Conservation (phyloP, 2,888 invertebrate genomes). For the Xanthia icteritia region DNA sequence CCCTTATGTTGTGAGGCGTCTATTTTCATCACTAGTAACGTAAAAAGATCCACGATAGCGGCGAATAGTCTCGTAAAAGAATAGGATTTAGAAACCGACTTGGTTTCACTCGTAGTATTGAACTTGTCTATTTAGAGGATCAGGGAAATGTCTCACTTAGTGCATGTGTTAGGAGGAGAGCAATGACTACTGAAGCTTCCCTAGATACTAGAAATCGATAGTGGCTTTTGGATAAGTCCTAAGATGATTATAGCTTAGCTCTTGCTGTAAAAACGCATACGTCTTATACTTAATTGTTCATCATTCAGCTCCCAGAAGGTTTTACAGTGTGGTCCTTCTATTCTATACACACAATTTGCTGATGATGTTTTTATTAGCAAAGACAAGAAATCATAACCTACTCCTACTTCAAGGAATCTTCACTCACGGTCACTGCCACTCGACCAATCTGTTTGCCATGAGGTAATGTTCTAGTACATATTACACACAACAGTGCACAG, state of each 20-base stretch:
- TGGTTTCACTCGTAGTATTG: conserved; percentile 10
- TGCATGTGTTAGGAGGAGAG: neutral
- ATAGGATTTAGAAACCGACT: conserved; percentile 24
- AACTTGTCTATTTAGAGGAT: conserved; percentile 18
- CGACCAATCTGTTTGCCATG: neutral
- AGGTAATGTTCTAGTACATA: no score
- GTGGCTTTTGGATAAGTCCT: neutral
- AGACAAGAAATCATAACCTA: neutral
- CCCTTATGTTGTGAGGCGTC: conserved; percentile 4
- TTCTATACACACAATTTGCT: neutral
- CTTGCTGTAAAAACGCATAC: neutral
- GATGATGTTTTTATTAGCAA: neutral
- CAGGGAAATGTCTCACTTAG: conserved; percentile 14
- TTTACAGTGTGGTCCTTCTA: neutral
- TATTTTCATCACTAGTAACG: conserved; percentile 27
- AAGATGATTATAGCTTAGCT: neutral
- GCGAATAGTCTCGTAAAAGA: conserved; percentile 19
- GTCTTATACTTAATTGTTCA: neutral
- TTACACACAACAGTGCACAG: no score
- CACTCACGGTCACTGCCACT: neutral
- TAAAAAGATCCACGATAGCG: conserved; percentile 17
- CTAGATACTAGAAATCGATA: conserved; percentile 1
- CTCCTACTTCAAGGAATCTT: neutral
- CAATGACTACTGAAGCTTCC: neutral
- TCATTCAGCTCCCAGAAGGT: neutral